phyloP scores from a whole-genome alignment of 2,113 vertebrate genomes.

The Callocephalon fimbriatum region DNA sequence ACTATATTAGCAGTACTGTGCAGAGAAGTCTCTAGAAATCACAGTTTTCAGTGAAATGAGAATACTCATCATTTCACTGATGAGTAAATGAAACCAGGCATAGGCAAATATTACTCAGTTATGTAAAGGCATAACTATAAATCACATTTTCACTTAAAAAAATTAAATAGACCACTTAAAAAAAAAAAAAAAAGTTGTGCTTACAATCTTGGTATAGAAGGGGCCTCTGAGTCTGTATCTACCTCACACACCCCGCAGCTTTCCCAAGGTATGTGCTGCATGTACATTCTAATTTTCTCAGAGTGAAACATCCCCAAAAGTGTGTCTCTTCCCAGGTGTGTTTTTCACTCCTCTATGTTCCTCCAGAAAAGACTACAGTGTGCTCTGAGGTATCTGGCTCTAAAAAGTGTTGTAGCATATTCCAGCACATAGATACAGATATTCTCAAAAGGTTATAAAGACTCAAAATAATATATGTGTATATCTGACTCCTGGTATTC shows the following conservation, averaged over 20 bases:
- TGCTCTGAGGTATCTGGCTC: not conserved
- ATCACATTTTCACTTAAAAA: not conserved
- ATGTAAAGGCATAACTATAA: not conserved
- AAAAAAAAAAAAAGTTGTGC: not conserved
- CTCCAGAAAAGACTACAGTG: not conserved
- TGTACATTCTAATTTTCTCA: not conserved
- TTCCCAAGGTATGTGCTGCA: not conserved
- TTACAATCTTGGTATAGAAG: not conserved
- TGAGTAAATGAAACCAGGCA: not conserved
- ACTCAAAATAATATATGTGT: not conserved
- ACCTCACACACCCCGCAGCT: accelerated
- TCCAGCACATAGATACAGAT: not conserved
- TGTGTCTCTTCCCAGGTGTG: not conserved
- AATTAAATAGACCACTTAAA: not conserved
- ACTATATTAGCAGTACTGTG: not conserved
- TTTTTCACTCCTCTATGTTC: not conserved
- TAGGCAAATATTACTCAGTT: not conserved
- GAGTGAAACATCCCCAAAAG: not conserved
- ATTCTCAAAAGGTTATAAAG: not conserved
- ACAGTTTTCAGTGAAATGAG: not conserved
- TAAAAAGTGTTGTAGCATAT: not conserved
- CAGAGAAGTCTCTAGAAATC: not conserved
- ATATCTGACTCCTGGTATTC: not conserved
- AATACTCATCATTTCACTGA: not conserved
- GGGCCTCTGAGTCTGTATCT: not conserved